A percentile compares a stretch with the other conserved stretches of the same genome.
Conservation (phyloP, 2,113 vertebrate genomes). For the Gulo gulo region DNA sequence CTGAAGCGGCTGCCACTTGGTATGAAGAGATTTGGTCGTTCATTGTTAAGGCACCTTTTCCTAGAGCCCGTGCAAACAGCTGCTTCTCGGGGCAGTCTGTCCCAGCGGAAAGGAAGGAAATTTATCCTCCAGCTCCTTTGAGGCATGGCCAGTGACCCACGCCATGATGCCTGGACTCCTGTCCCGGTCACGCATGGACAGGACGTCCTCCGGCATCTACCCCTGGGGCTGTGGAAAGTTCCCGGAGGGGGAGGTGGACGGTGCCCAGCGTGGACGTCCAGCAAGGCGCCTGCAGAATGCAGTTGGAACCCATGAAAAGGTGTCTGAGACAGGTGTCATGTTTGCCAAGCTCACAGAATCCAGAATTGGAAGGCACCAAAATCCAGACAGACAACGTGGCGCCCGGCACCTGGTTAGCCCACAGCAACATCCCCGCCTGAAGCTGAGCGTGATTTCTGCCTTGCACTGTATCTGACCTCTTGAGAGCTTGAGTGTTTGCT, state of each 20-base stretch:
- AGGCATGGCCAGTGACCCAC: rapidly evolving
- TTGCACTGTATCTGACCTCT: slow-evolving; percentile 50
- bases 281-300: rapidly evolving
- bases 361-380: not conserved
- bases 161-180: rapidly evolving
- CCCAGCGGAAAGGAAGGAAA: not conserved
- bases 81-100: not conserved
- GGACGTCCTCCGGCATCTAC: not conserved
- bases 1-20: rapidly evolving
- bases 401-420: not conserved
- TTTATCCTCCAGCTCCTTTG: rapidly evolving
- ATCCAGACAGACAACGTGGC: not conserved
- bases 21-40: rapidly evolving
- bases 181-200: rapidly evolving
- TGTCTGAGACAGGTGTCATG: rapidly evolving
- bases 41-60: rapidly evolving
- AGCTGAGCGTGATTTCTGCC: rapidly evolving
- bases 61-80: rapidly evolving
- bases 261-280: rapidly evolving
- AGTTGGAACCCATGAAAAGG: not conserved
- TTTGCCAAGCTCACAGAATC: not conserved
- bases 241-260: not conserved
- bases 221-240: rapidly evolving
- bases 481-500: slow-evolving; percentile 39
- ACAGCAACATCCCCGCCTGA: rapidly evolving